Evolutionary conservation across 2,888 invertebrate genomes (phyloP), one percentile per base, ranked within the genome.

Genomic region (Idaea aversata): DNA sequence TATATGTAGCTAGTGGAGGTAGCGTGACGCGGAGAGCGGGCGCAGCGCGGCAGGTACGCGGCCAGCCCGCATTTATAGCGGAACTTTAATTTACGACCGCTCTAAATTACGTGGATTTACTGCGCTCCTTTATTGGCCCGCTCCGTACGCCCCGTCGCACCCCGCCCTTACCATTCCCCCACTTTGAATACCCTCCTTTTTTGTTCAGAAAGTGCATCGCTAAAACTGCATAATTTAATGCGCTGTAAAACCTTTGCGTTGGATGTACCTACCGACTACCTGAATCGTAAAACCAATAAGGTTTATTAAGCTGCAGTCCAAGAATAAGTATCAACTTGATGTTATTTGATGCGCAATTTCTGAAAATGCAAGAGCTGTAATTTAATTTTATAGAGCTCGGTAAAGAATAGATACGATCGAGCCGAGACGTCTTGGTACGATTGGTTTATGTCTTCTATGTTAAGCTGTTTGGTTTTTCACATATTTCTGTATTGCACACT

Each of bases 21-120:
- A 72, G 74, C 74, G 77, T 75, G 76, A 80, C 83, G 72, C 74
- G 78, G 74, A 77, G 79, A 76, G 80, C 78, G 78, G 59, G 84
- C 80, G 65, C 67, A 70, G 70, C 84, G 85, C 81, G 90, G 87
- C 89, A 88, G 88, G 89, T 87, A 90, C 89, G 85, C 81, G 83
- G 47, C 81, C 84, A 78, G 84, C 81, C 78, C 84, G 83, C 85
- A 82, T 91, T 91, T 91, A 91, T 88, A 88, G 90, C 90, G 85
- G 91, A 91, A 93, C 91, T 89, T 85, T 90, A 88, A 92, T 92
- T 91, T 93, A 93, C 84, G 79, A 85, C 87, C 83, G 91, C 91
- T 88, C 91, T 92, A 93, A 92, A 93, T 91, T 88, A 91, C 90
- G 89, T 91, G 90, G 91, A 93, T 93, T 93, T 93, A 92, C 90